A percentile compares a stretch with the other conserved stretches of the same genome.
Conservation (phyloP, 1,140 invertebrate genomes). For the Trichomalopsis sarcophagae region DNA sequence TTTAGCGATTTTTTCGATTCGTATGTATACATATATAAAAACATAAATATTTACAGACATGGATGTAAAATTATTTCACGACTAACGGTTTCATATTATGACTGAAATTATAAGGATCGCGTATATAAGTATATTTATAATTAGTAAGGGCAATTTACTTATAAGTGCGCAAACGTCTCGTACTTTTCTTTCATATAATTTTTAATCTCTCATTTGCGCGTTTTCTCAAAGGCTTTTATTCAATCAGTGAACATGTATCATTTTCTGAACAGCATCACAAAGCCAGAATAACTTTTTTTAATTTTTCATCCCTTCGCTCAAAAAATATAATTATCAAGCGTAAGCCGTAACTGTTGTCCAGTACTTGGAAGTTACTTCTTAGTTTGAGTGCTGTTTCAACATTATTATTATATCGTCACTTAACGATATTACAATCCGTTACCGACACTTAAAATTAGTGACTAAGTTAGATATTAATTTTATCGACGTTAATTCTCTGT, state of each 20-base stretch:
- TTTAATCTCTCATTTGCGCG: slow-evolving; percentile 45
- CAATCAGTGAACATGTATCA: slow-evolving; percentile 48
- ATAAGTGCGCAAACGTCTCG: slow-evolving; percentile 38
- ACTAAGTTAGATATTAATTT: slow-evolving; percentile 63
- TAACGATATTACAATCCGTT: slow-evolving; percentile 49
- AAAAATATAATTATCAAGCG: slow-evolving; percentile 74
- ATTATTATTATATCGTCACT: slow-evolving; percentile 21
- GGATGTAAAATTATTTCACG: slow-evolving; percentile 68
- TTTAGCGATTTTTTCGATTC: slow-evolving; percentile 57
- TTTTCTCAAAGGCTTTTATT: slow-evolving; percentile 52
- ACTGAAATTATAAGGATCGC: slow-evolving; percentile 57
- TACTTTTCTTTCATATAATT: slow-evolving; percentile 53
- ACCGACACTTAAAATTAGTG: slow-evolving; percentile 69
- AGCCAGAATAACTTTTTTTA: slow-evolving; percentile 61
- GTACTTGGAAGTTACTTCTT: slow-evolving; percentile 41
- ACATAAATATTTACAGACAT: slow-evolving; percentile 75
- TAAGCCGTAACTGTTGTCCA: slow-evolving; percentile 62
- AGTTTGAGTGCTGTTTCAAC: slow-evolving; percentile 41
- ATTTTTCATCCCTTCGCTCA: slow-evolving; percentile 56
- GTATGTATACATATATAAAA: slow-evolving; percentile 72
- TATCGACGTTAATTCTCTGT: slow-evolving; percentile 56
- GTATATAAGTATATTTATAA: slow-evolving; percentile 63
- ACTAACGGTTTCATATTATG: slow-evolving; percentile 55
- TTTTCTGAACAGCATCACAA: slow-evolving; percentile 52
- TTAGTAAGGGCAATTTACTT: slow-evolving; percentile 64